phyloP scores from a whole-genome alignment of 2,113 vertebrate genomes.

The Pteruthius melanotis region DNA sequence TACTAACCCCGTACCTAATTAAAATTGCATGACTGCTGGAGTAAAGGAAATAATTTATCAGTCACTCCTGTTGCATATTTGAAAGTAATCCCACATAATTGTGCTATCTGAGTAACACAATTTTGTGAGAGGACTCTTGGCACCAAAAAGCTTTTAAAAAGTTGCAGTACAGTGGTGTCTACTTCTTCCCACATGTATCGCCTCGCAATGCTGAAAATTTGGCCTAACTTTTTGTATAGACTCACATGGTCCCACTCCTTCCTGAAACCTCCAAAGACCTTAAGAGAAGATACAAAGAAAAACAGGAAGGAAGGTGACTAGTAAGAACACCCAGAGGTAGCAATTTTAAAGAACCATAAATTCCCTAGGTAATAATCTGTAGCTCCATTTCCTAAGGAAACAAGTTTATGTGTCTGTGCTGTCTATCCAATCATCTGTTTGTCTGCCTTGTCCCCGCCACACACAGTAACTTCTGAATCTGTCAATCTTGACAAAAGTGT shows the following conservation, averaged over 20 bases:
- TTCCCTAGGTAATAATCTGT: not conserved
- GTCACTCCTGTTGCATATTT: not conserved
- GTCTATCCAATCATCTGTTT: constrained; percentile 46
- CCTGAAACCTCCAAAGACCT: not conserved
- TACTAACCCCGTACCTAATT: not conserved
- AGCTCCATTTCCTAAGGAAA: constrained; percentile 42
- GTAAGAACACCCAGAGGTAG: constrained; percentile 10
- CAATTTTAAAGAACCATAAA: constrained; percentile 15
- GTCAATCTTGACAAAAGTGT: not conserved
- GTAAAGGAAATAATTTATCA: constrained; percentile 12
- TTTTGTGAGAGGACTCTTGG: not conserved
- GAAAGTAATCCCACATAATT: constrained; percentile 15
- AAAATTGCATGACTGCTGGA: not conserved
- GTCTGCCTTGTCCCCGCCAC: not conserved
- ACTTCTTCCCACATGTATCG: not conserved
- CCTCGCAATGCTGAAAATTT: not conserved
- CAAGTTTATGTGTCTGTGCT: constrained; percentile 19
- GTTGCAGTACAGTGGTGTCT: not conserved
- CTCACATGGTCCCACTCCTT: not conserved
- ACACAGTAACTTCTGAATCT: not conserved
- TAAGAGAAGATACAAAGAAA: not conserved
- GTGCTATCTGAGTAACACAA: not conserved
- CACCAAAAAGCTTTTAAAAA: not conserved
- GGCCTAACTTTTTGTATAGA: not conserved
- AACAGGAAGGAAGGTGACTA: constrained; percentile 36